Conservation (phyloP, 2,797 vertebrate genomes). For the Typhlichthys eigenmanni region DNA sequence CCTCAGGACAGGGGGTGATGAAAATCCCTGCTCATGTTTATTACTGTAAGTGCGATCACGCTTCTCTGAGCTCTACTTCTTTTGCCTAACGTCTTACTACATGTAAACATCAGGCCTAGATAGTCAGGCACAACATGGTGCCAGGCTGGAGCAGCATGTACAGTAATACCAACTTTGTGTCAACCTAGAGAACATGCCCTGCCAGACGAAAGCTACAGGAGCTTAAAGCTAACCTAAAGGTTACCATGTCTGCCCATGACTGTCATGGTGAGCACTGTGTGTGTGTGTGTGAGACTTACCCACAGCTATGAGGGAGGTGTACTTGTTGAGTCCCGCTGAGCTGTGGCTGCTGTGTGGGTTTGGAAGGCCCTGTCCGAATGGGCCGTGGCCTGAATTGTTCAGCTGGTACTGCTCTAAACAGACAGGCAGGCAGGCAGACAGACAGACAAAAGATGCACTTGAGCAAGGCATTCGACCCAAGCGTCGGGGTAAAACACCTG, state of each 20-base stretch:
- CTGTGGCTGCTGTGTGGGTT: conserved; percentile 81
- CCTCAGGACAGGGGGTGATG: neutral
- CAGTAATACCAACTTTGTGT: conserved; percentile 35
- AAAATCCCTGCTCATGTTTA: neutral
- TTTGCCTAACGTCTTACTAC: neutral
- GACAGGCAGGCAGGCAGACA: conserved; percentile 10
- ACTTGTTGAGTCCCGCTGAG: conserved; percentile 79
- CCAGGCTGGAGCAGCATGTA: conserved; percentile 3
- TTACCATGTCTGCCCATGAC: conserved; percentile 44
- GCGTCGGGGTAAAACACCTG: too few species aligned
- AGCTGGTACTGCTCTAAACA: conserved; percentile 85
- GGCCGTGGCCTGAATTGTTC: conserved; percentile 75
- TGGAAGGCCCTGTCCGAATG: conserved; percentile 71
- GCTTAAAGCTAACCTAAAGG: conserved; percentile 50
- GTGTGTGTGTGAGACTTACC: conserved; percentile 78
- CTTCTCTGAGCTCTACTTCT: neutral
- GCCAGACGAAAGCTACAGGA: conserved; percentile 26
- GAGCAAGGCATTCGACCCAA: too few species aligned
- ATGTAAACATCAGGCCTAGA: neutral
- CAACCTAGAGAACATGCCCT: conserved; percentile 21
- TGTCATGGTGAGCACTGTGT: conserved; percentile 17
- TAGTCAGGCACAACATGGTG: conserved; percentile 5
- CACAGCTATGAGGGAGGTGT: conserved; percentile 84
- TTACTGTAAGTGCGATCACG: neutral
- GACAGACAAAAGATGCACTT: neutral